These are phyloP conservation scores for Machaerirhynchus nigripectus DNA, from an alignment of 2,113 vertebrate genomes.

Conservation along the genomic window DNA sequence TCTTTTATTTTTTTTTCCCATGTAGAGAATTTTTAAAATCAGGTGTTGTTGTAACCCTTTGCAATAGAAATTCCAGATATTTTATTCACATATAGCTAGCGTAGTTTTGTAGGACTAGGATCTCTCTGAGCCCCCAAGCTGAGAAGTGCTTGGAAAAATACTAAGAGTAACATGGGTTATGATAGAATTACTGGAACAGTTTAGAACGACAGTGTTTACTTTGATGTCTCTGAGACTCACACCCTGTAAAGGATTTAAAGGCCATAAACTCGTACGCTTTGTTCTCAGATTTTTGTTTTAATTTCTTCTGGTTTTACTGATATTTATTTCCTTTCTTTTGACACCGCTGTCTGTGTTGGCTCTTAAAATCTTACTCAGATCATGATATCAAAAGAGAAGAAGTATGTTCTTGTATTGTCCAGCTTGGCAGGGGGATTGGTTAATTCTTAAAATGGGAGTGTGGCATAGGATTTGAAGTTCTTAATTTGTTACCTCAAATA, in stretches of 20 bases:
- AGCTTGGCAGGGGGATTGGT: background rate
- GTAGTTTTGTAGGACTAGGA: background rate
- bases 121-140: background rate
- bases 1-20: background rate
- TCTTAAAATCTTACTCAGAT: slow-evolving; percentile 45
- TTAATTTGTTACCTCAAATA: background rate
- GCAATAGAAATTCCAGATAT: background rate
- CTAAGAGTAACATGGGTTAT: background rate
- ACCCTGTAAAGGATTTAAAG: background rate
- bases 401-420: slow-evolving; percentile 18
- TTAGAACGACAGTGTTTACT: background rate
- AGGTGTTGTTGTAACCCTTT: background rate
- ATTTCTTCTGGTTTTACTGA: slow-evolving; percentile 37
- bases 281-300: slow-evolving; percentile 53
- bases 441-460: background rate
- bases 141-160: background rate
- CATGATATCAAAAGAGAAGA: slow-evolving; percentile 61
- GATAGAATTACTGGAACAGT: background rate
- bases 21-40: background rate
- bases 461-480: background rate
- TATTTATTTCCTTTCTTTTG: slow-evolving; percentile 45
- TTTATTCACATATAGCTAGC: background rate
- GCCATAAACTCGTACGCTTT: background rate
- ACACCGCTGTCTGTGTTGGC: slow-evolving; percentile 47
- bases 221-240: background rate